These are phyloP conservation scores for Gonioctena quinquepunctata DNA, from an alignment of 1,140 invertebrate species.

Conservation along the genomic window DNA sequence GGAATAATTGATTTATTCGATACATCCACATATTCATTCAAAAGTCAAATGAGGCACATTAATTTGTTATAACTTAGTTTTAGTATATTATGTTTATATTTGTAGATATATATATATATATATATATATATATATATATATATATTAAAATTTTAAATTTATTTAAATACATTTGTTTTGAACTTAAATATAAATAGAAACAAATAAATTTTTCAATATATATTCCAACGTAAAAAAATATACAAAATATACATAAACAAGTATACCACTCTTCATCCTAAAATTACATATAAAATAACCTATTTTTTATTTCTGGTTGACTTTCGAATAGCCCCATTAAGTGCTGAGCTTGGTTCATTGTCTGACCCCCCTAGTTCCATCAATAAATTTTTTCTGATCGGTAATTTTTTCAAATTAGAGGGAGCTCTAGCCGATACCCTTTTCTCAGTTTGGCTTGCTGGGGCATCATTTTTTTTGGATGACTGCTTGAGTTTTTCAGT, in stretches of 20 bases:
- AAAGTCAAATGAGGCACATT: no score
- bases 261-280: background rate
- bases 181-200: no score
- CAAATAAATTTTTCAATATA: no score
- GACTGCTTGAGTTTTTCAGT: slow-evolving; percentile 6
- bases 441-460: background rate
- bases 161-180: no score
- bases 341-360: background rate
- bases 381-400: slow-evolving; percentile 12
- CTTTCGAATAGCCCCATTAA: background rate
- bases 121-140: no score
- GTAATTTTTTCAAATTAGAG: background rate
- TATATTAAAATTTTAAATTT: no score
- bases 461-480: background rate
- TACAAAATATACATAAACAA: background rate
- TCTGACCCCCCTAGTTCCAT: background rate
- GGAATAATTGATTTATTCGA: no score
- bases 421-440: background rate
- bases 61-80: no score
- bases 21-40: no score
- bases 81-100: no score
- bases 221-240: background rate
- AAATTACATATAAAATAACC: background rate
- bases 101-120: no score
- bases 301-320: slow-evolving; percentile 7